Percentiles rank a stretch among this genome's conserved stretches.
phyloP scores from a whole-genome alignment of 2,888 invertebrate genomes.

The Axea sp. region DNA sequence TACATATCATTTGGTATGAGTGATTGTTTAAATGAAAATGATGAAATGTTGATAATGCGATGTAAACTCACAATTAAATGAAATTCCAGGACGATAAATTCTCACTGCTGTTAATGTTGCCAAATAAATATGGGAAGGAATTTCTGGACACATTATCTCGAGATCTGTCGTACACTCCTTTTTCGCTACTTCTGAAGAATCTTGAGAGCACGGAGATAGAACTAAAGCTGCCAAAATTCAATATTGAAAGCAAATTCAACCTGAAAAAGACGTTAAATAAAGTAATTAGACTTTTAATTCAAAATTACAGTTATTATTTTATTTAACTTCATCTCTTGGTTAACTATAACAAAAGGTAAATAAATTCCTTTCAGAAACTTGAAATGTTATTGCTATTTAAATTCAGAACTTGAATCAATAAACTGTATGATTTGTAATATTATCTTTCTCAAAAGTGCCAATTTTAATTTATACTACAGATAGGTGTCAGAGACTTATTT shows the following conservation, averaged over 20 bases:
- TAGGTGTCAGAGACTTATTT: slow-evolving; percentile 83
- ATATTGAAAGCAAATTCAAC: slow-evolving; percentile 44
- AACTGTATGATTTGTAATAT: too few relatives aligned
- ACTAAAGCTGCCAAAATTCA: slow-evolving; percentile 52
- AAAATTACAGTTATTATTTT: too few relatives aligned
- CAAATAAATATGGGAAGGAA: slow-evolving; percentile 44
- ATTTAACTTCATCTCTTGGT: too few relatives aligned
- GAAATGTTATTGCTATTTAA: too few relatives aligned
- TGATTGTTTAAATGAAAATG: neutral
- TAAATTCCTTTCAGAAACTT: too few relatives aligned
- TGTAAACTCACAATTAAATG: slow-evolving; percentile 1
- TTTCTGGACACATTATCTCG: slow-evolving; percentile 36
- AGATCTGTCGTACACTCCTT: slow-evolving; percentile 45
- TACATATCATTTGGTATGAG: neutral
- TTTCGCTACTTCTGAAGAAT: slow-evolving; percentile 43
- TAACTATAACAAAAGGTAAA: too few relatives aligned
- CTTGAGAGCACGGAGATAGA: slow-evolving; percentile 42
- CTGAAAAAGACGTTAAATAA: slow-evolving; percentile 33
- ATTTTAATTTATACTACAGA: too few relatives aligned
- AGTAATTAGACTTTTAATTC: slow-evolving; percentile 33
- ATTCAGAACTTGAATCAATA: too few relatives aligned
- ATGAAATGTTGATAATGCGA: neutral
- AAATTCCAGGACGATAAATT: slow-evolving; percentile 40
- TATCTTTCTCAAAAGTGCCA: too few relatives aligned
- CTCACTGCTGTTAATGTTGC: slow-evolving; percentile 43